Evolutionary conservation across 2,113 vertebrate genomes (phyloP).

Genomic region (Atrichornis clamosus): DNA sequence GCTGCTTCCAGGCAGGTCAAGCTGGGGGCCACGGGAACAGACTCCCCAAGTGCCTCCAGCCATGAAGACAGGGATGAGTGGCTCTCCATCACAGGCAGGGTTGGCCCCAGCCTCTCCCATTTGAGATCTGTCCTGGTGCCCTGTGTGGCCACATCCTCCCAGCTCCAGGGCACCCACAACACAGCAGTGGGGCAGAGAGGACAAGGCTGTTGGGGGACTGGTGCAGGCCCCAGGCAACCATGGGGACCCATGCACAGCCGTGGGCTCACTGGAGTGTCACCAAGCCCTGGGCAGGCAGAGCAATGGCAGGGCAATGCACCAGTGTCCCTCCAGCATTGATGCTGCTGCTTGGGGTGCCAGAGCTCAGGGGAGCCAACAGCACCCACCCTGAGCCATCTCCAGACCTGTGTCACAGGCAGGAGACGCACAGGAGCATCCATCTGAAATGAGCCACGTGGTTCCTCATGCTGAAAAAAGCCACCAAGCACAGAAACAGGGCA

Average conservation of each 20-base stretch:
- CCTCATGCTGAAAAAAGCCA: background rate
- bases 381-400: background rate
- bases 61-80: fast-evolving
- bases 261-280: fast-evolving
- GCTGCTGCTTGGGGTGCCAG: background rate
- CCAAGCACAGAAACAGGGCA: background rate
- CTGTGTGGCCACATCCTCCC: background rate
- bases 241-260: fast-evolving
- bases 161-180: background rate
- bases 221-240: background rate
- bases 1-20: background rate
- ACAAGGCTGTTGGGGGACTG: background rate
- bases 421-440: background rate
- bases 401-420: background rate
- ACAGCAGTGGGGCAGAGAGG: background rate
- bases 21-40: background rate
- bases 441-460: background rate
- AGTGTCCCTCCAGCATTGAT: background rate
- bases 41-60: background rate
- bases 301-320: fast-evolving
- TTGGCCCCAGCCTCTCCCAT: background rate
- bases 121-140: background rate
- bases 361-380: background rate
- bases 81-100: background rate
- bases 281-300: background rate